phyloP scores from a whole-genome alignment of 2,888 invertebrate species.

The Amorpha juglandis region DNA sequence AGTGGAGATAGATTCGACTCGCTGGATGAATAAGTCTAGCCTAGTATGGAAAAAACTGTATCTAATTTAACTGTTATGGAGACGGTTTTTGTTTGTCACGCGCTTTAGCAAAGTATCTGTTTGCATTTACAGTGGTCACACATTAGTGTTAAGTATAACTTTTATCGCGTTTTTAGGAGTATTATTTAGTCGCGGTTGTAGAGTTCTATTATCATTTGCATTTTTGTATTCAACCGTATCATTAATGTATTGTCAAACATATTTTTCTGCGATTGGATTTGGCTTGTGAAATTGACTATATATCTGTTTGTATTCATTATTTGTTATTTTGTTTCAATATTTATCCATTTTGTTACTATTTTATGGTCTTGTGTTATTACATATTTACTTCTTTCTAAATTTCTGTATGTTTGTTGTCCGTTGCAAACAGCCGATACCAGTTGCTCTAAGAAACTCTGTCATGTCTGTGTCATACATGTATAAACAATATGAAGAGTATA shows the following conservation, averaged over 20 bases:
- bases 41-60: background rate
- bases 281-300: background rate
- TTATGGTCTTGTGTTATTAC: background rate
- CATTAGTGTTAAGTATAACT: background rate
- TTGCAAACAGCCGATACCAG: no score
- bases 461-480: no score
- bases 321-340: background rate
- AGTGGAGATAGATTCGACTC: background rate
- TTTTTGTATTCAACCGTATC: background rate
- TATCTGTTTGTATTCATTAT: background rate
- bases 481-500: no score
- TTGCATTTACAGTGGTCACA: slow-evolving; percentile 11
- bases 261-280: no score
- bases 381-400: no score
- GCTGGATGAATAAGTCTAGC: slow-evolving; percentile 23
- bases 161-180: background rate
- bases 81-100: slow-evolving; percentile 14
- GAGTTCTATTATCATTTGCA: background rate
- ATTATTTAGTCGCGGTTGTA: background rate
- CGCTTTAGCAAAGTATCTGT: slow-evolving; percentile 23
- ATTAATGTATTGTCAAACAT: background rate
- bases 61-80: slow-evolving; percentile 4
- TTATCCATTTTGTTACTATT: background rate
- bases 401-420: no score
- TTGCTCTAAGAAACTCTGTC: no score